Base-by-base conservation (phyloP, 2,113 vertebrate species). In the Crotalus horridus region DNA sequence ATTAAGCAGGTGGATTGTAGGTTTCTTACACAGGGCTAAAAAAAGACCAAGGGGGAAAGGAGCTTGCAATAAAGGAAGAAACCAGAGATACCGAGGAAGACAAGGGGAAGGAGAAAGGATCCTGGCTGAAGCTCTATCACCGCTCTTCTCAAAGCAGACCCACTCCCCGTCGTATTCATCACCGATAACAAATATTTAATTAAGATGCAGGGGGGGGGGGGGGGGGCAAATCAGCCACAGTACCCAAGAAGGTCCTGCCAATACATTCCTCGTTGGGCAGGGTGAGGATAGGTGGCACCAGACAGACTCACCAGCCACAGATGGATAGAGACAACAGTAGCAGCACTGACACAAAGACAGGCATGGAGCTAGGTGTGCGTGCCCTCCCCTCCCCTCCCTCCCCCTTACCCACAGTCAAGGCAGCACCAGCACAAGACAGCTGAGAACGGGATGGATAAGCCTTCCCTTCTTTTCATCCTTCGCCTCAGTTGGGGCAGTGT, bases 321-420 rank as follows among this genome's bases (percentile, higher is more conserved):
- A 89, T 69, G 88, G 93, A 93, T 91, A 93, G 86, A 81, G 92
- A 90, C 94, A 88, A 88, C 93, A 92, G 93, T 87, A 87, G 92
- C 92, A 96, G 96, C 95, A 93, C 59, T 87, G 93, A 89, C 90
- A 90, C 91, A 88, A 92, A 92, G 94, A 94, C 89, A 96, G 91
- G 95, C 93, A 94, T 93, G 95, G 95, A 95, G 95, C 90, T 93
- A 94, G 89, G 94, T 92, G 95, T 89, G 93, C 56, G 95, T 53
- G 94, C 93, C 74, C 88, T 46, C 48, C 55, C 69, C 46, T 55
- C 33, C 54, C 55, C 91, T 51, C 46, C 59, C 87, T 29, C 54
- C 89, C 90, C 91, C 61, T 20, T 9, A 26, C 51, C 87, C 91
- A 39, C 55, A 15, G 61, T 48, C 29, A 64, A 74, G 51, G 61